Percentiles rank a stretch among this genome's conserved stretches.
Conservation (phyloP, 2,888 invertebrate species). For the Dolomedes plantarius region DNA sequence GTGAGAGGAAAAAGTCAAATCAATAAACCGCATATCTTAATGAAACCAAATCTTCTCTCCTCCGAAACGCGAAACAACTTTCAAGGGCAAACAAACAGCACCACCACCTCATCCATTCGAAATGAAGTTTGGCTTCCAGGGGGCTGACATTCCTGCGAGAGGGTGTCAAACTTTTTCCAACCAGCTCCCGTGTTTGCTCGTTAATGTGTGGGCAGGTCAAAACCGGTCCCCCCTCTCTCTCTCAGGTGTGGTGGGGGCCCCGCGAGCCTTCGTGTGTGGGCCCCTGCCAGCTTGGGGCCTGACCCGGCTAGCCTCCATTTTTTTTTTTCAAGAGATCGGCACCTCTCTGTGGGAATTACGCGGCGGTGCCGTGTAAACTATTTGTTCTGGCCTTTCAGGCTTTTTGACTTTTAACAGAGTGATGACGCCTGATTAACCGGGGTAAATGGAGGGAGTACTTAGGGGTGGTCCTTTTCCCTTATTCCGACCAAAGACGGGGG, state of each 20-base stretch:
- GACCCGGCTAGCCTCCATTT: conserved; percentile 38
- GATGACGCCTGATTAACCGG: conserved; percentile 62
- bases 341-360: conserved; percentile 61
- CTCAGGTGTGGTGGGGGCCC: conserved; percentile 57
- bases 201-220: conserved; percentile 62
- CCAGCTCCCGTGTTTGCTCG: conserved; percentile 58
- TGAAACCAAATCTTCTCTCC: not conserved
- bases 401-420: conserved; percentile 55
- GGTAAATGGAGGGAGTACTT: conserved; percentile 19
- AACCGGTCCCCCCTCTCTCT: conserved; percentile 28
- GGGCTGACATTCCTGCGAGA: conserved; percentile 1
- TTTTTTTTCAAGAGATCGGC: conserved; percentile 7
- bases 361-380: conserved; percentile 48
- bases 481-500: not conserved
- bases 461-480: conserved; percentile 31
- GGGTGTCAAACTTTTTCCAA: conserved; percentile 46
- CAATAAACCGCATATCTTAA: not conserved
- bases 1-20: too few relatives aligned
- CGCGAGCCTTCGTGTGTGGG: conserved; percentile 61
- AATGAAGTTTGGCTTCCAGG: not conserved
- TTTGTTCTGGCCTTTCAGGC: conserved; percentile 62
- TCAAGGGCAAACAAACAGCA: conserved; percentile 14
- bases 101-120: not conserved
- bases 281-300: conserved; percentile 43
- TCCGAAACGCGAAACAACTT: conserved; percentile 1